Percentiles rank a stretch among this genome's conserved stretches.
Conservation (phyloP, 2,888 invertebrate genomes). For the Scelioninae gen. 2 region DNA sequence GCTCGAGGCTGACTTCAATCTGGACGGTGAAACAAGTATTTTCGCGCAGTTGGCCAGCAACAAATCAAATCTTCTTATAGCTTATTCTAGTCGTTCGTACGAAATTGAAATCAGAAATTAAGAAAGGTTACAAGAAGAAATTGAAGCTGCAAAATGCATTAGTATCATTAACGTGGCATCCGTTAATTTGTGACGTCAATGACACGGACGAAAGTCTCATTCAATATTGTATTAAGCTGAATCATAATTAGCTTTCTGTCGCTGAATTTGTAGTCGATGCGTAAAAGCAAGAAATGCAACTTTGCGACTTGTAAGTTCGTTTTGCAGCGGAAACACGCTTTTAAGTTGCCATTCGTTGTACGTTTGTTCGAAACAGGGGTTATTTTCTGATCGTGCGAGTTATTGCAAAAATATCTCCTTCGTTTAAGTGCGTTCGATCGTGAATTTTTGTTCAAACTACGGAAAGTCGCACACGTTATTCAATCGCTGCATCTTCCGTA, state of each 20-base stretch:
- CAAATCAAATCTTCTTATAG: conserved; percentile 39
- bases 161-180: not conserved
- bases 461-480: no score
- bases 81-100: conserved; percentile 10
- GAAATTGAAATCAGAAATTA: conserved; percentile 33
- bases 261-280: not conserved
- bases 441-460: no score
- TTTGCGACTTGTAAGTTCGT: not conserved
- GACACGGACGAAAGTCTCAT: not conserved
- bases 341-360: no score
- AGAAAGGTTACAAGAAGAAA: not conserved
- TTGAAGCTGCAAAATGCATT: not conserved
- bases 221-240: not conserved
- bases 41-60: conserved; percentile 29
- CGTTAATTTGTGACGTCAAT: not conserved
- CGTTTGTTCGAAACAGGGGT: no score
- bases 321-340: no score
- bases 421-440: no score
- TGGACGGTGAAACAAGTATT: conserved; percentile 31
- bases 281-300: not conserved
- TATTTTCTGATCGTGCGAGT: no score
- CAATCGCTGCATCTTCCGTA: no score
- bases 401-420: no score
- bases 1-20: conserved; percentile 29
- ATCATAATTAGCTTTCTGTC: conserved; percentile 5